These are phyloP conservation scores for Cryptophagus acutangulus DNA, from an alignment of 2,888 invertebrate species.

Conservation along the genomic window DNA sequence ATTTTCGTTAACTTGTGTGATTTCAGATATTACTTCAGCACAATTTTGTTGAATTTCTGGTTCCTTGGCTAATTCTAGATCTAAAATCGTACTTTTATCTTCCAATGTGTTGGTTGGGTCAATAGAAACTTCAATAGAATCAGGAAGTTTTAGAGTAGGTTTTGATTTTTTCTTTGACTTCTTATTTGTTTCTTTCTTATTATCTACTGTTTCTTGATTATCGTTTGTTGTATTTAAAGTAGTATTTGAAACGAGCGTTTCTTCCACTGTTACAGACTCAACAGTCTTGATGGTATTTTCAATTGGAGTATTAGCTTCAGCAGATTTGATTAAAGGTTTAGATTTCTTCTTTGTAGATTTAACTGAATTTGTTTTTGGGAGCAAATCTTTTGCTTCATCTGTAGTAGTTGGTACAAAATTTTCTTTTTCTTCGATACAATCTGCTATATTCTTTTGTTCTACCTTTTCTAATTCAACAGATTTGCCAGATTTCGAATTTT, in stretches of 20 bases:
- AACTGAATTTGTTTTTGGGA: neutral
- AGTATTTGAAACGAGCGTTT: too few relatives aligned
- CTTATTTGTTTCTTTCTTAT: slow-evolving; percentile 14
- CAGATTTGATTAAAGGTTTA: neutral
- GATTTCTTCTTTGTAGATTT: neutral
- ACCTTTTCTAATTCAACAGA: neutral
- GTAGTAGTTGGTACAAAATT: neutral
- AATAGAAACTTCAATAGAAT: too few relatives aligned
- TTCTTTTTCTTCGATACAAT: neutral
- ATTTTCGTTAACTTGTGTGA: too few relatives aligned
- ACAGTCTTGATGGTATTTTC: neutral
- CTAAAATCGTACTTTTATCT: too few relatives aligned
- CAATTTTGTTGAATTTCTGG: too few relatives aligned
- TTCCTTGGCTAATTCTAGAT: too few relatives aligned
- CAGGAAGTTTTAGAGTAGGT: too few relatives aligned
- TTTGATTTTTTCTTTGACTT: slow-evolving; percentile 3
- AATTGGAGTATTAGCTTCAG: neutral
- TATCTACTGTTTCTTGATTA: slow-evolving; percentile 7
- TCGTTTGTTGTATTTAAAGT: neutral
- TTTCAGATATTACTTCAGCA: too few relatives aligned
- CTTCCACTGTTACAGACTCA: neutral
- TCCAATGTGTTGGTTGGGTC: too few relatives aligned
- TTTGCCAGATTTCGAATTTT: slow-evolving; percentile 4
- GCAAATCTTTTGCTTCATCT: neutral
- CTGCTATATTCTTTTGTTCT: neutral